A percentile compares a stretch with the other conserved stretches of the same genome.
These are phyloP conservation scores for Avahi laniger DNA, from an alignment of 2,797 vertebrate species.

Conservation along the genomic window DNA sequence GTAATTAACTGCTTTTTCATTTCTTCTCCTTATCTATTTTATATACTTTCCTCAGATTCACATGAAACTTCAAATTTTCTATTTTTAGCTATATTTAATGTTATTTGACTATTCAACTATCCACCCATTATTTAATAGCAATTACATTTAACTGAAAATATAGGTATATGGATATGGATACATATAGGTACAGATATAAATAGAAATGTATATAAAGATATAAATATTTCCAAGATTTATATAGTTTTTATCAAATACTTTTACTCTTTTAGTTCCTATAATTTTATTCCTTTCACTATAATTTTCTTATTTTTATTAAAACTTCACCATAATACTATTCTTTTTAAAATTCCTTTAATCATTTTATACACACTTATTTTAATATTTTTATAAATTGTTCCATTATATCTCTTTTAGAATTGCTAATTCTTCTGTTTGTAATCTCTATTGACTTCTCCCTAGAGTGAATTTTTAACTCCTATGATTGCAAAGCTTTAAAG, in stretches of 20 bases:
- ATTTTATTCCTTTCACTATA: background rate
- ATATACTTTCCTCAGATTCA: background rate
- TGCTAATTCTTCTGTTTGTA: background rate
- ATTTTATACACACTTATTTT: background rate
- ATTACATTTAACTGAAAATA: background rate
- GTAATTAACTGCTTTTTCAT: background rate
- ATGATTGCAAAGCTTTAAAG: background rate
- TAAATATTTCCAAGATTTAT: background rate
- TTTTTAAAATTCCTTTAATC: background rate
- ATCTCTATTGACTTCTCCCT: background rate
- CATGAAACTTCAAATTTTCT: background rate
- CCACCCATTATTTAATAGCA: background rate
- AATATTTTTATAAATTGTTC: background rate
- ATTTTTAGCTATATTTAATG: background rate
- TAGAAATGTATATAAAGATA: background rate
- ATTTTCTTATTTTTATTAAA: background rate
- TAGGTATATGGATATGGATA: background rate
- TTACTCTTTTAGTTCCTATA: background rate
- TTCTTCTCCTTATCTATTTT: background rate
- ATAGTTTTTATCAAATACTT: background rate
- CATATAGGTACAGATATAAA: background rate
- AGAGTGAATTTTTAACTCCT: background rate
- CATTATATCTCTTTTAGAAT: background rate
- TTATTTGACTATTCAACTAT: background rate
- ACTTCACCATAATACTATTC: background rate